These are phyloP conservation scores for Magallana gigas DNA, from an alignment of 1,140 invertebrate genomes.

Conservation along the genomic window DNA sequence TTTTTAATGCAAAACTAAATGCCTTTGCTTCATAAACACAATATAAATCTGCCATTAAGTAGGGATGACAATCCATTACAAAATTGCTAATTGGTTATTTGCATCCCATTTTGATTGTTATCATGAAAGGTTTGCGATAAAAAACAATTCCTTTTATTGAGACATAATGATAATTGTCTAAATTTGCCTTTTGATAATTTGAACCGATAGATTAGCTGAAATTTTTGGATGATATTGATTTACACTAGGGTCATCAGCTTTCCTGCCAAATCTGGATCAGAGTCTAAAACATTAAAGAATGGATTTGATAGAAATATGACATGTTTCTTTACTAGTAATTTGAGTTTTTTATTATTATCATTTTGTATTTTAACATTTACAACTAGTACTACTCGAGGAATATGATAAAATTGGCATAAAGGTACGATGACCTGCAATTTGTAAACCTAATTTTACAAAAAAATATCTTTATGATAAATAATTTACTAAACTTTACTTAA, in stretches of 20 bases:
- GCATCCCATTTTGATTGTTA: slow-evolving; percentile 21
- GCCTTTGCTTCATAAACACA: slow-evolving; percentile 11
- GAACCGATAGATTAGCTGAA: slow-evolving; percentile 11
- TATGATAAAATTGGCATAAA: slow-evolving; percentile 18
- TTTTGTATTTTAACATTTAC: slow-evolving; percentile 24
- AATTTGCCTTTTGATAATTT: slow-evolving; percentile 10
- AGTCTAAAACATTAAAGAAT: slow-evolving; percentile 23
- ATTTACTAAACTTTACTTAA: slow-evolving; percentile 13
- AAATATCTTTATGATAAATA: slow-evolving; percentile 20
- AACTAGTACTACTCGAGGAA: slow-evolving; percentile 11
- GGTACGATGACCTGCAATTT: slow-evolving; percentile 19
- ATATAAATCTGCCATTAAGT: slow-evolving; percentile 8
- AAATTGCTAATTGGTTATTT: slow-evolving; percentile 13
- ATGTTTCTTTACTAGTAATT: slow-evolving; percentile 19
- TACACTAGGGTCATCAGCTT: slow-evolving; percentile 19
- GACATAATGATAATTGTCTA: slow-evolving; percentile 11
- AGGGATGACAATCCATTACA: slow-evolving; percentile 20
- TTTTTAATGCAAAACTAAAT: slow-evolving; percentile 9
- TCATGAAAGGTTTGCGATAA: slow-evolving; percentile 21
- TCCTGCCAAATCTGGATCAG: slow-evolving; percentile 18
- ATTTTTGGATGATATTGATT: slow-evolving; percentile 10
- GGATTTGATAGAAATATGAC: slow-evolving; percentile 12
- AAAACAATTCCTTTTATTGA: slow-evolving; percentile 5
- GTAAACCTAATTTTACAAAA: slow-evolving; percentile 19
- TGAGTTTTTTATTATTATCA: not conserved